These are phyloP conservation scores for Brachystomella parvula DNA, from an alignment of 1,140 invertebrate species.

Conservation along the genomic window DNA sequence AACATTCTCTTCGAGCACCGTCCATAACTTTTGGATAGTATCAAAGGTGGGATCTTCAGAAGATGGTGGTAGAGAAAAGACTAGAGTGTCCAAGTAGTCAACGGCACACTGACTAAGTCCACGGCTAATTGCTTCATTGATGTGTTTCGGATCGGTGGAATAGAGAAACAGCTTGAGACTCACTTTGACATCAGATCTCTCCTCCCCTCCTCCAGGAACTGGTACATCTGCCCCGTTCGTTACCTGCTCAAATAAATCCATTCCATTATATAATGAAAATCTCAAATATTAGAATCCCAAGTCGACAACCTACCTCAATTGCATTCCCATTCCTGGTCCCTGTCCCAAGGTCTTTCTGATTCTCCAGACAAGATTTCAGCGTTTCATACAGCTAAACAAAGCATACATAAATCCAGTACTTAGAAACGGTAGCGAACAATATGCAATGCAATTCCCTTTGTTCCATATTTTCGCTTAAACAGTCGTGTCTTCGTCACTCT, in stretches of 20 bases:
- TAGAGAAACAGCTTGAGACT: conserved; percentile 54
- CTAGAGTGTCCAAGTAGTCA: conserved; percentile 60
- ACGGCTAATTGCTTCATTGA: conserved; percentile 48
- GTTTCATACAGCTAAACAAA: conserved; percentile 59
- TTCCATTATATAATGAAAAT: conserved; percentile 56
- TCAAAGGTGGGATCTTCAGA: conserved; percentile 49
- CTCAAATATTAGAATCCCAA: conserved; percentile 46
- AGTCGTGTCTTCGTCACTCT: not conserved
- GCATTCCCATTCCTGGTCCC: conserved; percentile 21
- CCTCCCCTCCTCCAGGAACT: conserved; percentile 36
- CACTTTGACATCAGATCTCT: conserved; percentile 52
- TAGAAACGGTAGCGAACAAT: conserved; percentile 11
- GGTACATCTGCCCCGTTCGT: conserved; percentile 38
- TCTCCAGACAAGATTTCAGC: conserved; percentile 50
- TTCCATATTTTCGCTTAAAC: not conserved
- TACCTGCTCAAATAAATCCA: conserved; percentile 19
- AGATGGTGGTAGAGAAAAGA: conserved; percentile 58
- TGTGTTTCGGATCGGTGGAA: conserved; percentile 42
- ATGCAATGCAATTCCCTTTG: not conserved
- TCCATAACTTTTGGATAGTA: conserved; percentile 64
- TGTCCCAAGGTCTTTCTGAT: conserved; percentile 9
- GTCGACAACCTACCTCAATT: conserved; percentile 22
- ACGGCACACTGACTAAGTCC: conserved; percentile 40
- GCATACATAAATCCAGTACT: conserved; percentile 31
- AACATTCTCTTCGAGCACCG: conserved; percentile 59